Evolutionary conservation across 2,888 invertebrate genomes (phyloP), one percentile per base, ranked within the genome.

Genomic region (Eurois occulta): DNA sequence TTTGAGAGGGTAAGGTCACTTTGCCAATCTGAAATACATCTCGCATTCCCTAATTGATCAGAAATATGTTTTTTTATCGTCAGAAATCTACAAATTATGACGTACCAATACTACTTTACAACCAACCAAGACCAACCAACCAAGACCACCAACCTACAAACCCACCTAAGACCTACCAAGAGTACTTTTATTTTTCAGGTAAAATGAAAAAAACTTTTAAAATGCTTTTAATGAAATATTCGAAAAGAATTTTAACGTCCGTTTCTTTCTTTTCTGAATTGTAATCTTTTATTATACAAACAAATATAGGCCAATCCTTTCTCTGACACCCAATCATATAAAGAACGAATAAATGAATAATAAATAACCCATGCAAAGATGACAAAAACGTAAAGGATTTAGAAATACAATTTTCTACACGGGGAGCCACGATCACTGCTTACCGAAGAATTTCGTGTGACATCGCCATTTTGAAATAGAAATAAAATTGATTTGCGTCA

Each of bases 371-470:
- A 88, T 85, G 81, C 85, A 86, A 89, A 87, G 28, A 64, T 46
- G 46, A 64, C 82, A 78, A 90, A 90, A 89, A 86, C 85, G 69
- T 72, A 78, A 85, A 67, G 91, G 92, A 92, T 93, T 93, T 91
- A 86, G 87, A 92, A 92, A 94, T 91, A 95, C 94, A 94, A 95
- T 95, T 95, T 95, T 94, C 94, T 94, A 90, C 93, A 90, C 90
- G 87, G 88, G 90, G 91, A 88, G 88, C 84, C 82, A 88, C 91
- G 92, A 94, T 92, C 92, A 90, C 88, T 89, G 91, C 90, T 91
- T 93, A 92, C 91, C 55, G 62, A 77, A 67, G 76, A 86, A 83
- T 94, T 94, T 91, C 88, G 90, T 91, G 90, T 92, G 94, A 95
- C 94, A 91, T 91, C 87, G 86, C 91, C 92, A 89, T 93, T 93